These are phyloP conservation scores for Rapana venosa DNA, from an alignment of 2,888 invertebrate species.

Conservation along the genomic window DNA sequence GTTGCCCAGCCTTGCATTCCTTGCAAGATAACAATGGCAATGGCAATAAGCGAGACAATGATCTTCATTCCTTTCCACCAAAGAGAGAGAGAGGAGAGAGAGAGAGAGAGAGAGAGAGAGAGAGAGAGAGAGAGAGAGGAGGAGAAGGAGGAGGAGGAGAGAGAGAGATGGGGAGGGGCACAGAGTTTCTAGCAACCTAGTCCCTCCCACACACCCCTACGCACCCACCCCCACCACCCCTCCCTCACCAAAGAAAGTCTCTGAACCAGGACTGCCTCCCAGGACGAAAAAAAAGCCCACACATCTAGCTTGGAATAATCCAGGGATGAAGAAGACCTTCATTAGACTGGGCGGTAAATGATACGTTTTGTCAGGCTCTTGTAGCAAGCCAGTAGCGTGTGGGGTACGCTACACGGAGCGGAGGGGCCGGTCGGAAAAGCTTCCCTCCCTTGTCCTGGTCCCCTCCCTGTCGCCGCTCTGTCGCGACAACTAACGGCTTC, in stretches of 20 bases:
- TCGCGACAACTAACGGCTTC: conserved; percentile 24
- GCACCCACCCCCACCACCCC: background rate
- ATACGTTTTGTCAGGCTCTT: conserved; percentile 4
- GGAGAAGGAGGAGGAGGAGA: too few species aligned
- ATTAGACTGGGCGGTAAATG: conserved; percentile 19
- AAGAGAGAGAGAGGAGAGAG: too few species aligned
- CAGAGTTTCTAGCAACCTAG: background rate
- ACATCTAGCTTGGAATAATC: conserved; percentile 21
- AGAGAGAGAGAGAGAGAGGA: too few species aligned
- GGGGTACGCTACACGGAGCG: background rate
- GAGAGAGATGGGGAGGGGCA: too few species aligned
- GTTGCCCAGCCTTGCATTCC: conserved; percentile 14
- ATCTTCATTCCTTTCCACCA: background rate
- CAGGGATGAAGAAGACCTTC: background rate
- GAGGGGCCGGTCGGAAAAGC: background rate
- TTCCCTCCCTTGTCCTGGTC: background rate
- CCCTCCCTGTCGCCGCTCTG: conserved; percentile 19
- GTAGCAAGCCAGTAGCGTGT: conserved; percentile 13
- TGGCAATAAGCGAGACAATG: background rate
- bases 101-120: too few species aligned
- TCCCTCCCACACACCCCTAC: background rate
- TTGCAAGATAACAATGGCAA: background rate
- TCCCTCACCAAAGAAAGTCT: background rate
- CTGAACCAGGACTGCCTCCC: background rate
- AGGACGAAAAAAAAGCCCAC: background rate